These are phyloP conservation scores for Platysteira castanea DNA, from an alignment of 2,113 vertebrate species.

Conservation along the genomic window DNA sequence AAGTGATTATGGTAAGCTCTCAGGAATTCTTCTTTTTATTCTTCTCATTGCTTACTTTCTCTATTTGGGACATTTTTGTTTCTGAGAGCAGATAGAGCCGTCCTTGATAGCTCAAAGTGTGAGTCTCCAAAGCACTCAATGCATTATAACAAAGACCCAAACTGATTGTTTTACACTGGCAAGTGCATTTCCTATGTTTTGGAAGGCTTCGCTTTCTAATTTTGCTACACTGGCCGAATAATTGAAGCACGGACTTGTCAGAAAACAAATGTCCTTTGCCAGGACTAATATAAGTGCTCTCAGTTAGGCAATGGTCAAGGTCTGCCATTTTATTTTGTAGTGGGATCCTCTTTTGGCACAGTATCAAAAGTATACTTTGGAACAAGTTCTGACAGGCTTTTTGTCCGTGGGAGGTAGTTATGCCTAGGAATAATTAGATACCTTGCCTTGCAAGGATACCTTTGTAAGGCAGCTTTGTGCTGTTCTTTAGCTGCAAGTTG, in stretches of 20 bases:
- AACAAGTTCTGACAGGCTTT: neutral
- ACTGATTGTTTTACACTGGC: neutral
- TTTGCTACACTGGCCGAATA: neutral
- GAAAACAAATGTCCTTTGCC: neutral
- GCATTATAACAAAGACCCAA: neutral
- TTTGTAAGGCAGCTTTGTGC: neutral
- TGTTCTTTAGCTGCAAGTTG: neutral
- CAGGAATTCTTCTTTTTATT: neutral
- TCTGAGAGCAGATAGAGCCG: neutral
- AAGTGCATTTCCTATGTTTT: neutral
- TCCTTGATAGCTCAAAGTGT: neutral
- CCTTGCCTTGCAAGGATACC: neutral
- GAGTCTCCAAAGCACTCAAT: neutral
- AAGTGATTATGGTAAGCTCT: conserved; percentile 84
- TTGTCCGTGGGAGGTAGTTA: fast-evolving
- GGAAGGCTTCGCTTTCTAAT: neutral
- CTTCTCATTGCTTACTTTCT: neutral
- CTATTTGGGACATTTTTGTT: neutral
- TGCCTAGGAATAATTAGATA: neutral
- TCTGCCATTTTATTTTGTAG: neutral
- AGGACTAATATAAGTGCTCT: neutral
- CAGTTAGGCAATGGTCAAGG: neutral
- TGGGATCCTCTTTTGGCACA: neutral
- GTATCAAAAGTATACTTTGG: neutral
- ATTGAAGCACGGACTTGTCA: neutral